Evolutionary conservation across 2,888 invertebrate genomes (phyloP), one percentile per base, ranked within the genome.

Genomic region (Drosophila infuscata): DNA sequence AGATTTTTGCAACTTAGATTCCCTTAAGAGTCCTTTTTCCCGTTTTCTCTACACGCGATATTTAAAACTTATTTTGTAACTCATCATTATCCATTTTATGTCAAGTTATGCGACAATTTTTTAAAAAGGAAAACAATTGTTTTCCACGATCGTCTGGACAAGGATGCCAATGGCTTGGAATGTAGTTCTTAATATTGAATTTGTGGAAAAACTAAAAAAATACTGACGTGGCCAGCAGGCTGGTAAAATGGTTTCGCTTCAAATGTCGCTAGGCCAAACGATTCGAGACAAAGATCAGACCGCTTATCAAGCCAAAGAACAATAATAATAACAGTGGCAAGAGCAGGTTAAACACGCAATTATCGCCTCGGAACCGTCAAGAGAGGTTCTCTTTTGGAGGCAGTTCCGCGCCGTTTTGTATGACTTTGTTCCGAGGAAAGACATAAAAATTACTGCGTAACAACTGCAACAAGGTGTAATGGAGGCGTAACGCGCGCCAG

Each of bases 391-490:
- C 68, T 70, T 67, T 74, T 67, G 62, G 36, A 57, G 74, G 70
- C 76, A 79, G 81, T 84, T 79, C 70, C 74, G 78, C 81, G 81
- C 88, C 91, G 88, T 92, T 91, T 92, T 92, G 92, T 91, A 91
- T 83, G 86, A 90, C 88, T 91, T 90, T 88, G 91, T 91, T 92
- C 91, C 76, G 69, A 81, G 91, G 91, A 91, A 90, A 91, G 88
- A 81, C 90, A 74, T 91, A 81, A 91, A 92, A 92, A 91, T 89
- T 87, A 86, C 90, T 81, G 90, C 91, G 86, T 91, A 91, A 88
- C 91, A 91, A 90, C 82, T 89, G 88, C 88, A 91, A 92, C 91
- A 91, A 91, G 90, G 83, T 92, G 91, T 91, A 89, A 88, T 87
- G 88, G 83, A 83, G 89, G 89, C 82, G 85, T 79, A 89, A 79